phyloP scores from a whole-genome alignment of 2,888 invertebrate species.

The Slavum lentiscoides region DNA sequence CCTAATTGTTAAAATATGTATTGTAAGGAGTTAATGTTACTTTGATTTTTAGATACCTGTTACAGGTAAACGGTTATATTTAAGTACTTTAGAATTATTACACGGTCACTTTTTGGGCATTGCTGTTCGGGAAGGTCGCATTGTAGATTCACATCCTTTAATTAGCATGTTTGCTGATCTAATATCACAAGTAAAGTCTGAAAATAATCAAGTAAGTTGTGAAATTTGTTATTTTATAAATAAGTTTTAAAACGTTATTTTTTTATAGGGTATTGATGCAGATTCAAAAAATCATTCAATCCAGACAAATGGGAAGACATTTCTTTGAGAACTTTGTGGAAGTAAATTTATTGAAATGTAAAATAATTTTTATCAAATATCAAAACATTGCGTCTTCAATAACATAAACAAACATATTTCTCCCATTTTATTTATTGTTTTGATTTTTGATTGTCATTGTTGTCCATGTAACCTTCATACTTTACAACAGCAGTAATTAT shows the following conservation, averaged over 20 bases:
- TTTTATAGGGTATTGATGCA: constrained; percentile 6
- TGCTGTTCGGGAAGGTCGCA: constrained; percentile 49
- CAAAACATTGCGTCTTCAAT: neutral
- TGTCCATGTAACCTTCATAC: constrained; percentile 31
- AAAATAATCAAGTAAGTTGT: constrained; percentile 47
- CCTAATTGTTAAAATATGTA: neutral
- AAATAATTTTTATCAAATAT: neutral
- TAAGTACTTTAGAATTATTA: constrained; percentile 53
- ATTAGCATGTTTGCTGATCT: constrained; percentile 53
- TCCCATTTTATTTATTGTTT: constrained; percentile 1
- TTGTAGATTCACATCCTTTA: constrained; percentile 52
- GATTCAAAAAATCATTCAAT: constrained; percentile 6
- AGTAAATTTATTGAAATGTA: constrained; percentile 1
- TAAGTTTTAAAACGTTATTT: neutral
- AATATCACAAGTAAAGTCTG: constrained; percentile 53
- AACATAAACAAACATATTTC: neutral
- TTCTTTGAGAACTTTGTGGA: neutral
- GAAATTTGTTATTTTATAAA: neutral
- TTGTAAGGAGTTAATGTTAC: neutral
- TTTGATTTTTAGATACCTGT: constrained; percentile 48
- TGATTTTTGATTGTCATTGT: neutral
- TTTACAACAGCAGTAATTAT: constrained; percentile 19
- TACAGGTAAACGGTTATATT: constrained; percentile 49
- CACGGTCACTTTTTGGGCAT: constrained; percentile 54
- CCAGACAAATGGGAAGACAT: neutral